Conservation (phyloP, 1,140 invertebrate species). For the Bombyx mori region DNA sequence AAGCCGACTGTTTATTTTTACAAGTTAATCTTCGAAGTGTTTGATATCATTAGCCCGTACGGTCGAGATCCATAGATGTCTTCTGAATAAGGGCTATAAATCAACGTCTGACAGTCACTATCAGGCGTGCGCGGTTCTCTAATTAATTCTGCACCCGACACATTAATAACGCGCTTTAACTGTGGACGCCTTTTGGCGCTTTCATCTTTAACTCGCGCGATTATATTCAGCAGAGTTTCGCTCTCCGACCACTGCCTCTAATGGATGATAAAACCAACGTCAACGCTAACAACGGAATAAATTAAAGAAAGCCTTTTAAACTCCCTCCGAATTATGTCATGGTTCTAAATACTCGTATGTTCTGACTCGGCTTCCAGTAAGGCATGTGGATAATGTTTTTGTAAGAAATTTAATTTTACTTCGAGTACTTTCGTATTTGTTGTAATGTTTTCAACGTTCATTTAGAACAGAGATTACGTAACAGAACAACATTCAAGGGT, state of each 20-base stretch:
- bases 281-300: constrained; percentile 35
- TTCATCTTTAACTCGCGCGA: constrained; percentile 25
- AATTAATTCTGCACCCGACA: constrained; percentile 24
- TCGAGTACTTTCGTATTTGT: not conserved
- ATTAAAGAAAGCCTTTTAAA: constrained; percentile 31
- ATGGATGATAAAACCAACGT: constrained; percentile 35
- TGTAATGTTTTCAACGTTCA: too few species aligned
- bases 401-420: too few species aligned
- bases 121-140: constrained; percentile 18
- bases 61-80: constrained; percentile 15
- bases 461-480: too few species aligned
- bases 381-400: too few species aligned
- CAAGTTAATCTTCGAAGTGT: too few species aligned
- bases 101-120: constrained; percentile 18
- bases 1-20: too few species aligned
- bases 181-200: constrained; percentile 21
- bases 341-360: constrained; percentile 10
- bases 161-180: constrained; percentile 28
- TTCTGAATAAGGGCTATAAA: constrained; percentile 21
- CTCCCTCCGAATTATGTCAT: constrained; percentile 28
- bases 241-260: constrained; percentile 17
- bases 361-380: not conserved
- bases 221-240: constrained; percentile 16
- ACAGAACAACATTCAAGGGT: too few species aligned
- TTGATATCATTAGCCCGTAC: constrained; percentile 9